Percentiles rank a stretch among this genome's conserved stretches.
phyloP scores from a whole-genome alignment of 2,888 invertebrate genomes.

The Mayetiola destructor region DNA sequence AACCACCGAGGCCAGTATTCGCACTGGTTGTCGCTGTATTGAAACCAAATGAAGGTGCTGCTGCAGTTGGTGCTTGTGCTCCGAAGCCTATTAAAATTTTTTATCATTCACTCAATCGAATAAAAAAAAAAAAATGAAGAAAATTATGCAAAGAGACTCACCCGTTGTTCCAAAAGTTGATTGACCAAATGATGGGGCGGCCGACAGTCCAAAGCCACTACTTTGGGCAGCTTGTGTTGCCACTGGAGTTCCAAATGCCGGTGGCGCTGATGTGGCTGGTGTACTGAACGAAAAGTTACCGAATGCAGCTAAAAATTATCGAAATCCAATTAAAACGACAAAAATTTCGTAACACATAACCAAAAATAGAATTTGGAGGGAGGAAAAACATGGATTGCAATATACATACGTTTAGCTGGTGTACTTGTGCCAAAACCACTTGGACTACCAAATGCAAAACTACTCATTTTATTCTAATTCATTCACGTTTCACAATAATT shows the following conservation, averaged over 20 bases:
- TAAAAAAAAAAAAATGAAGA: too few relatives aligned
- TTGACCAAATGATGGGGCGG: constrained; percentile 26
- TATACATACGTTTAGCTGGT: constrained; percentile 41
- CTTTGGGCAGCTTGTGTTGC: constrained; percentile 23
- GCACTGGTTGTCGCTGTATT: constrained; percentile 21
- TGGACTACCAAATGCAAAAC: constrained; percentile 29
- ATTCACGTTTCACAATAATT: too few relatives aligned
- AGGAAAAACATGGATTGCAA: background rate
- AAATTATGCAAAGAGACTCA: background rate
- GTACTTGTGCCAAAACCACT: constrained; percentile 34
- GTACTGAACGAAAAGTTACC: constrained; percentile 28
- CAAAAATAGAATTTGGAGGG: background rate
- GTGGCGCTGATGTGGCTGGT: constrained; percentile 18
- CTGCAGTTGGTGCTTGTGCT: constrained; percentile 20
- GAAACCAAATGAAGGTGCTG: constrained; percentile 21
- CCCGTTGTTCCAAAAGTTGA: background rate
- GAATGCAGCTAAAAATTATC: constrained; percentile 38
- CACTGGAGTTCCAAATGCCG: constrained; percentile 26
- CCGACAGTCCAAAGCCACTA: constrained; percentile 19
- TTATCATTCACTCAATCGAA: too few relatives aligned
- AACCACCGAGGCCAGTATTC: constrained; percentile 22
- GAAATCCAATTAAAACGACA: constrained; percentile 22
- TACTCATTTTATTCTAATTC: background rate
- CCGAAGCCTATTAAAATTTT: constrained; percentile 1
- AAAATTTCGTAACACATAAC: background rate